phyloP scores from a whole-genome alignment of 1,140 invertebrate genomes.

The Hycleus cichorii region DNA sequence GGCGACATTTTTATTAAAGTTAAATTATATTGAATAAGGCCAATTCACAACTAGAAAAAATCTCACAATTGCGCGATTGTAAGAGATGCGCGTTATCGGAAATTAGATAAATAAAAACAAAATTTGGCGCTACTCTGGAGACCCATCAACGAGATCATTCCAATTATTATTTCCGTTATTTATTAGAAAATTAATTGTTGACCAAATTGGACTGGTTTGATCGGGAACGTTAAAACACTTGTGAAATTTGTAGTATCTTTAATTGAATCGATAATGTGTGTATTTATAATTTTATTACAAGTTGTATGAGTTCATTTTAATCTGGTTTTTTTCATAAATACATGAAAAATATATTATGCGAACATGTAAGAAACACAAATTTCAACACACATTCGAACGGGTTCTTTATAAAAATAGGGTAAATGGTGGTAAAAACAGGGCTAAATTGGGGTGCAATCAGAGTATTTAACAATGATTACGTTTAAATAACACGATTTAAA shows the following conservation, averaged over 20 bases:
- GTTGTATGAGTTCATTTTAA: constrained; percentile 7
- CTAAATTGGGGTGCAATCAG: not conserved
- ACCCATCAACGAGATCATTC: too few relatives aligned
- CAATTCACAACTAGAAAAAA: constrained; percentile 2
- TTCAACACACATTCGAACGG: too few relatives aligned
- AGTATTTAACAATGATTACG: too few relatives aligned
- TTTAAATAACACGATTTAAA: too few relatives aligned
- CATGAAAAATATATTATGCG: constrained; percentile 19
- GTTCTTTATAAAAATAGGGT: constrained; percentile 1
- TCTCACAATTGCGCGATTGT: constrained; percentile 4
- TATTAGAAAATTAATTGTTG: too few relatives aligned
- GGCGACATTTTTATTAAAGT: not conserved
- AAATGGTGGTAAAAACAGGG: not conserved
- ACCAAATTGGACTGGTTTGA: too few relatives aligned
- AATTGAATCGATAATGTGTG: constrained; percentile 25
- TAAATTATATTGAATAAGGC: constrained; percentile 6
- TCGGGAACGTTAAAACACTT: not conserved
- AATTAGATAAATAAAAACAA: constrained; percentile 3
- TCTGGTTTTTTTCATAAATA: not conserved
- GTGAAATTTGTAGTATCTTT: constrained; percentile 25
- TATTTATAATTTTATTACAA: constrained; percentile 25
- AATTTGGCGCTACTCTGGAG: not conserved
- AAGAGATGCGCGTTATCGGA: not conserved
- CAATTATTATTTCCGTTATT: too few relatives aligned
- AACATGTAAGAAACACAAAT: constrained; percentile 9